phyloP scores from a whole-genome alignment of 2,888 invertebrate genomes.

The Seira ritae region DNA sequence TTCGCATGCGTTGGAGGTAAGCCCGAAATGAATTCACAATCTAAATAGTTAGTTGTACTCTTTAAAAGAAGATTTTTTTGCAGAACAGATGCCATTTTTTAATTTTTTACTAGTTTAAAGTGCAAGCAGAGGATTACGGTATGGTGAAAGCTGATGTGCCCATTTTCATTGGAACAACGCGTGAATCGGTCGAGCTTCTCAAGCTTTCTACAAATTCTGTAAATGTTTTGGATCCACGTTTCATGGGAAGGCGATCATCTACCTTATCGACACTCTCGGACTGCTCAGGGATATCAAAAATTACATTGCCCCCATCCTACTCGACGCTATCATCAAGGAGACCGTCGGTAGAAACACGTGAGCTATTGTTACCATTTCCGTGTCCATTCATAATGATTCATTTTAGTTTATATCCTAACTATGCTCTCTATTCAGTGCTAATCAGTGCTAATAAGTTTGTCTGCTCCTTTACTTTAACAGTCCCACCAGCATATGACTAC shows the following conservation, averaged over 20 bases:
- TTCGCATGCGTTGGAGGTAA: slow-evolving; percentile 38
- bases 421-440: no score
- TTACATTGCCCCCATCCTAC: slow-evolving; percentile 49
- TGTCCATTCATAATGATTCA: no score
- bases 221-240: slow-evolving; percentile 36
- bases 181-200: slow-evolving; percentile 46
- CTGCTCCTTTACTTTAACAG: no score
- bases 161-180: slow-evolving; percentile 44
- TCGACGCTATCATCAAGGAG: slow-evolving; percentile 47
- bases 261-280: slow-evolving; percentile 51
- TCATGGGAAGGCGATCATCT: slow-evolving; percentile 48
- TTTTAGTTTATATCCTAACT: no score
- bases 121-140: slow-evolving; percentile 55
- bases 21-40: no score
- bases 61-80: background rate
- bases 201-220: slow-evolving; percentile 48
- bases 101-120: slow-evolving; percentile 36
- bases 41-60: no score
- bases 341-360: slow-evolving; percentile 45
- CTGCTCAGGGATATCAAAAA: slow-evolving; percentile 44
- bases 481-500: no score
- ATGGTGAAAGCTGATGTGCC: slow-evolving; percentile 49
- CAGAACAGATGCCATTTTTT: background rate
- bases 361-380: background rate
- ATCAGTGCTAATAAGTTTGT: no score